These are phyloP conservation scores for Diaperis boleti DNA, from an alignment of 2,888 invertebrate genomes.

Conservation along the genomic window DNA sequence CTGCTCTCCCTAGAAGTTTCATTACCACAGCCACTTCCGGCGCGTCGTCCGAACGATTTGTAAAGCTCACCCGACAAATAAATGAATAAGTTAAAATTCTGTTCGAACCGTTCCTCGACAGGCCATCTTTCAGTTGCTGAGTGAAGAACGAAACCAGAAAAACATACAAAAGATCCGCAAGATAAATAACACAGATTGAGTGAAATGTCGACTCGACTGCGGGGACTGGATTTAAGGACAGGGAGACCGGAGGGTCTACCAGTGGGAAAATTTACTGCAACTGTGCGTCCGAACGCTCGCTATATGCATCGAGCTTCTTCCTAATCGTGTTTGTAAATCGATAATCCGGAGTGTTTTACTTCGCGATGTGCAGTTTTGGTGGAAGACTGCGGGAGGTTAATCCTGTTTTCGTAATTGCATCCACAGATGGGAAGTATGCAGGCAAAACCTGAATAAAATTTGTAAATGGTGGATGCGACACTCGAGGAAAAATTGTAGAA, in stretches of 20 bases:
- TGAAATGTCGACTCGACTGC: slow-evolving; percentile 50
- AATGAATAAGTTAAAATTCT: slow-evolving; percentile 27
- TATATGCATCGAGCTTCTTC: background rate
- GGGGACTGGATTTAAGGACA: slow-evolving; percentile 23
- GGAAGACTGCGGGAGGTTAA: no score
- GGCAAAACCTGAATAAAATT: no score
- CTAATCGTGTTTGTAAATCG: background rate
- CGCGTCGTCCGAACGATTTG: background rate
- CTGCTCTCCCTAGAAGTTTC: background rate
- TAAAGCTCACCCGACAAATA: slow-evolving; percentile 17
- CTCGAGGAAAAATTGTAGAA: no score
- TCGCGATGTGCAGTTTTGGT: no score
- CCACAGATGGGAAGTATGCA: no score
- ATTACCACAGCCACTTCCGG: background rate
- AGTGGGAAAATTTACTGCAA: background rate
- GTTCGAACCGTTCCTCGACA: slow-evolving; percentile 21
- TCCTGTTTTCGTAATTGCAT: no score
- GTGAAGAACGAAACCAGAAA: slow-evolving; percentile 36
- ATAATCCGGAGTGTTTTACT: no score
- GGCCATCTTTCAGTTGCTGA: slow-evolving; percentile 32
- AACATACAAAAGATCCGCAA: slow-evolving; percentile 49
- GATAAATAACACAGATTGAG: slow-evolving; percentile 57
- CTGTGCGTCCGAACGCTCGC: background rate
- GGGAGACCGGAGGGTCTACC: background rate
- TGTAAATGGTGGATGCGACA: no score